Percentiles rank a stretch among this genome's conserved stretches.
Evolutionary conservation across 2,113 vertebrate species (phyloP).

Genomic region (Oxyruncus cristatus): DNA sequence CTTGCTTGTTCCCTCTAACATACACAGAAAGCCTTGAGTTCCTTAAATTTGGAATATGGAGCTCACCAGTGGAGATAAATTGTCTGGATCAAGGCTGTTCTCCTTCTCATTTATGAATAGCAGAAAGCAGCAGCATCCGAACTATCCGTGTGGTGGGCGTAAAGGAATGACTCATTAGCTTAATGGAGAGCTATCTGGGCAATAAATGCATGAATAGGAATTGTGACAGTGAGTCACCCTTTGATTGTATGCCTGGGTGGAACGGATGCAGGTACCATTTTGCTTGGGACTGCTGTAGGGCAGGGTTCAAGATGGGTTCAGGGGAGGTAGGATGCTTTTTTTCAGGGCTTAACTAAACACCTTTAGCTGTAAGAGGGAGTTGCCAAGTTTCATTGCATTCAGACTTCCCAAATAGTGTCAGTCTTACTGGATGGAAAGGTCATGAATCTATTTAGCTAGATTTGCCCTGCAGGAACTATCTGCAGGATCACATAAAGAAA

Average conservation of each 20-base stretch:
- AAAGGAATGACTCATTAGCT: conserved; percentile 38
- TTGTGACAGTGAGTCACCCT: conserved; percentile 51
- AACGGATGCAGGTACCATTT: conserved; percentile 37
- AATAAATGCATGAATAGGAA: conserved; percentile 47
- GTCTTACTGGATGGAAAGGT: not conserved
- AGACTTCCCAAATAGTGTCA: not conserved
- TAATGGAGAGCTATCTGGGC: conserved; percentile 56
- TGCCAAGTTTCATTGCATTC: not conserved
- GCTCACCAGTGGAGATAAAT: not conserved
- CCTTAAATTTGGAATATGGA: not conserved
- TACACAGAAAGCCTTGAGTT: not conserved
- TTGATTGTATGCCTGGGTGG: conserved; percentile 9
- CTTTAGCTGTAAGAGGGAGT: not conserved
- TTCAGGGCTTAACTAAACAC: not conserved
- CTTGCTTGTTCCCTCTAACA: not conserved
- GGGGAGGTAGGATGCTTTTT: not conserved
- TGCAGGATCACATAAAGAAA: not conserved
- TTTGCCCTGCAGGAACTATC: not conserved
- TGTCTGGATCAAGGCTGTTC: not conserved
- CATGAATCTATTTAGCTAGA: not conserved
- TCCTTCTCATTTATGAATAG: not conserved
- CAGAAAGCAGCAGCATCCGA: conserved; percentile 35
- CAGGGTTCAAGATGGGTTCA: not conserved
- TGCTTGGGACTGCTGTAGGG: conserved; percentile 6
- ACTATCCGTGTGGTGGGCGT: not conserved